phyloP scores from a whole-genome alignment of 2,113 vertebrate species.

The Australoheros scitulus region DNA sequence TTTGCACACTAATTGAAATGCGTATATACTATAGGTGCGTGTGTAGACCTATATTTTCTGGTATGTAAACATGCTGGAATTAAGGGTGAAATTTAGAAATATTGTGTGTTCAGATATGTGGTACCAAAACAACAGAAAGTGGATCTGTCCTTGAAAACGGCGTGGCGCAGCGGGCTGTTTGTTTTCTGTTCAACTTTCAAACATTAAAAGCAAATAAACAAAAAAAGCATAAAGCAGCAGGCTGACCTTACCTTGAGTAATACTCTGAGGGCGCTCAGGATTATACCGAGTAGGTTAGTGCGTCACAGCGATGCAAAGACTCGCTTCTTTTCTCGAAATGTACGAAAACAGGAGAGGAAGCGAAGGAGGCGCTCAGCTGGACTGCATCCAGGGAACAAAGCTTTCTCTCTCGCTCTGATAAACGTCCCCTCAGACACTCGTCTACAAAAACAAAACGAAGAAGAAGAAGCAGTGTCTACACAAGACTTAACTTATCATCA shows the following conservation, averaged over 20 bases:
- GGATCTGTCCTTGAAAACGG: background rate
- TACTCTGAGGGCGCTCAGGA: background rate
- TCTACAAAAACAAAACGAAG: background rate
- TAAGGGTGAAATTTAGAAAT: background rate
- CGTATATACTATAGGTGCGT: background rate
- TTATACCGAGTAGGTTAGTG: background rate
- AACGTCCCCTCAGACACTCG: background rate
- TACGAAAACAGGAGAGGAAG: slow-evolving; percentile 7
- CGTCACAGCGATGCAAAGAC: background rate
- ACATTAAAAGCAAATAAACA: background rate
- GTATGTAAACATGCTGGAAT: background rate
- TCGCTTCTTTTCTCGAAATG: background rate
- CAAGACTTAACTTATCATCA: background rate
- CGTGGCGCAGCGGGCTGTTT: background rate
- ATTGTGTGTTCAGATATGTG: background rate
- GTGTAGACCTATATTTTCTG: background rate
- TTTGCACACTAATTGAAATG: no score
- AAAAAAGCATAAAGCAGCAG: background rate
- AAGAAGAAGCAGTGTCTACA: background rate
- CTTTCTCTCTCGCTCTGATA: background rate
- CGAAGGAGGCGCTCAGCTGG: slow-evolving; percentile 52
- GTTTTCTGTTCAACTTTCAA: background rate
- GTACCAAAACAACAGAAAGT: background rate
- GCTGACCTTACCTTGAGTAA: slow-evolving; percentile 15
- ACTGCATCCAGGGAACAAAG: background rate